phyloP scores from a whole-genome alignment of 2,888 invertebrate genomes.

The Tholera decimalis region DNA sequence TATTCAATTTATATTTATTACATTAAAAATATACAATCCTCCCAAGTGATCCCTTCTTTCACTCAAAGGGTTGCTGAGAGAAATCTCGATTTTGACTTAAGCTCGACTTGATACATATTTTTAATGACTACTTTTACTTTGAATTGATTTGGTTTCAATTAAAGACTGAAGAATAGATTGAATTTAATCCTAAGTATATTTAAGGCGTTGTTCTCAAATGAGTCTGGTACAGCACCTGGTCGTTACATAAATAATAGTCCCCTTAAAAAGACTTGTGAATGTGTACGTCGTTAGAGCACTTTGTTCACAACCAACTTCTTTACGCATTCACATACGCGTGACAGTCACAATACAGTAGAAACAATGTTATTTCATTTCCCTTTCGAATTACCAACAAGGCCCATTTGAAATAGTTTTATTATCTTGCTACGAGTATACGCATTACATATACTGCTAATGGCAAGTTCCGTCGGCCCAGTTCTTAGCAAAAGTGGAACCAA shows the following conservation, averaged over 20 bases:
- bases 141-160: no score
- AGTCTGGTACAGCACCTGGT: no score
- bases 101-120: no score
- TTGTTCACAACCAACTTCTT: not conserved
- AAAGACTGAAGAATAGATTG: no score
- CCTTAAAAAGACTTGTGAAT: not conserved
- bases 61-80: no score
- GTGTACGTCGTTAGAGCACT: not conserved
- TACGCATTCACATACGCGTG: slow-evolving; percentile 26
- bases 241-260: not conserved
- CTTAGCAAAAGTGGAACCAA: slow-evolving; percentile 82
- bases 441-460: slow-evolving; percentile 66
- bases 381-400: slow-evolving; percentile 58
- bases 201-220: no score
- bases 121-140: no score
- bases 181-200: no score
- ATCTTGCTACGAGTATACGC: slow-evolving; percentile 59
- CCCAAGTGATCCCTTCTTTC: no score
- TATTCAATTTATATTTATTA: no score
- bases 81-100: no score
- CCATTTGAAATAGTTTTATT: slow-evolving; percentile 60
- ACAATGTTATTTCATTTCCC: slow-evolving; percentile 57
- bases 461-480: slow-evolving; percentile 80
- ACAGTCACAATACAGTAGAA: slow-evolving; percentile 38
- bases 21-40: no score